These are phyloP conservation scores for Yponomeuta sedellus DNA, from an alignment of 2,888 invertebrate genomes.

Conservation along the genomic window DNA sequence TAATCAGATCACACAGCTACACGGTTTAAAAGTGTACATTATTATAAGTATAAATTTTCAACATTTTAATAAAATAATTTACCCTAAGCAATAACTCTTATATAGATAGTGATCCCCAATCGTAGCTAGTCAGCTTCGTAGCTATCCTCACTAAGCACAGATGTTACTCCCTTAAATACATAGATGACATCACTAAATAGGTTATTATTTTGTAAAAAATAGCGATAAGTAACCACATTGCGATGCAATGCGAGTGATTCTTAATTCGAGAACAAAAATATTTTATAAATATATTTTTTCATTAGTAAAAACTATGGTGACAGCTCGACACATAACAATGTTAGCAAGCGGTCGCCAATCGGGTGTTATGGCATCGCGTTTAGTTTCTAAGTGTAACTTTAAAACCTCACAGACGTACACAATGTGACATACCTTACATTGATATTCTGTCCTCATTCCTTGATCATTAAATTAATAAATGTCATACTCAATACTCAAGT, in stretches of 20 bases:
- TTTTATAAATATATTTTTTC: conserved; percentile 51
- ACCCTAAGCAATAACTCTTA: conserved; percentile 64
- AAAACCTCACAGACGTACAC: conserved; percentile 17
- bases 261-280: conserved; percentile 69
- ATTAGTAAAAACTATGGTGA: conserved; percentile 68
- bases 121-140: conserved; percentile 47
- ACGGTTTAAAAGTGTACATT: conserved; percentile 66
- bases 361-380: conserved; percentile 45
- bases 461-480: conserved; percentile 29
- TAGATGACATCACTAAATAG: conserved; percentile 20
- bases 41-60: conserved; percentile 55
- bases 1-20: conserved; percentile 75
- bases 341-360: conserved; percentile 57
- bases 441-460: conserved; percentile 2
- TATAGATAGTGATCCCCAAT: conserved; percentile 69
- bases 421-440: conserved; percentile 14
- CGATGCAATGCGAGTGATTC: conserved; percentile 52
- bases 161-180: conserved; percentile 45
- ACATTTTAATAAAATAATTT: conserved; percentile 69
- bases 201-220: conserved; percentile 57
- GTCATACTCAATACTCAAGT: conserved; percentile 51
- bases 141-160: conserved; percentile 44
- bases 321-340: conserved; percentile 52
- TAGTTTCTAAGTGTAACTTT: conserved; percentile 6
- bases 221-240: conserved; percentile 63